Percentiles rank a stretch among this genome's conserved stretches.
phyloP scores from a whole-genome alignment of 1,140 invertebrate genomes.

The Neoseiulus cucumeris region DNA sequence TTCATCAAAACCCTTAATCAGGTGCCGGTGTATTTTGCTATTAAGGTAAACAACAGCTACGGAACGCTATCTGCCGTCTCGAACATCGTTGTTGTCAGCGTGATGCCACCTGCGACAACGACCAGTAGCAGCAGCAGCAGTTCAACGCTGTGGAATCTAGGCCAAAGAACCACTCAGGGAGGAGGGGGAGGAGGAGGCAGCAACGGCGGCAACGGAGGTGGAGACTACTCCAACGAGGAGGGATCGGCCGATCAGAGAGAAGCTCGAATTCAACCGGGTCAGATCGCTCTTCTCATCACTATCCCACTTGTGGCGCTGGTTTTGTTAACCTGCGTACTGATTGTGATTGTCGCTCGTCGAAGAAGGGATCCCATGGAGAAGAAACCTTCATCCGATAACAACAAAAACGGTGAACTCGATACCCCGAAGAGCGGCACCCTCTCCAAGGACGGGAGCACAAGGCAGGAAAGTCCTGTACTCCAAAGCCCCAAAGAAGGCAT shows the following conservation, averaged over 20 bases:
- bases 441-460: background rate
- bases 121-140: background rate
- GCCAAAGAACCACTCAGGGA: no score
- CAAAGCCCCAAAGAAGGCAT: no score
- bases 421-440: background rate
- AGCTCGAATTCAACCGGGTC: background rate
- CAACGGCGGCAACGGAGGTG: no score
- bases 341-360: conserved; percentile 1
- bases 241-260: no score
- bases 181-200: no score
- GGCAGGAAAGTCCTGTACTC: no score
- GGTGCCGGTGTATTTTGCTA: background rate
- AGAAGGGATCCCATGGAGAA: conserved; percentile 3
- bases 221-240: no score
- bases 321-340: background rate
- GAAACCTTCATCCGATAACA: background rate
- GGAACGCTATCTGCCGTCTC: conserved; percentile 3
- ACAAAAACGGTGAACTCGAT: background rate
- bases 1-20: background rate
- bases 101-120: background rate
- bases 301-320: background rate
- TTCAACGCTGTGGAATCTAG: no score
- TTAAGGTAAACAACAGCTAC: conserved; percentile 4
- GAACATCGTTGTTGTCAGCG: background rate
- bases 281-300: background rate